phyloP scores from a whole-genome alignment of 2,888 invertebrate species.

The Melieria crassipennis region DNA sequence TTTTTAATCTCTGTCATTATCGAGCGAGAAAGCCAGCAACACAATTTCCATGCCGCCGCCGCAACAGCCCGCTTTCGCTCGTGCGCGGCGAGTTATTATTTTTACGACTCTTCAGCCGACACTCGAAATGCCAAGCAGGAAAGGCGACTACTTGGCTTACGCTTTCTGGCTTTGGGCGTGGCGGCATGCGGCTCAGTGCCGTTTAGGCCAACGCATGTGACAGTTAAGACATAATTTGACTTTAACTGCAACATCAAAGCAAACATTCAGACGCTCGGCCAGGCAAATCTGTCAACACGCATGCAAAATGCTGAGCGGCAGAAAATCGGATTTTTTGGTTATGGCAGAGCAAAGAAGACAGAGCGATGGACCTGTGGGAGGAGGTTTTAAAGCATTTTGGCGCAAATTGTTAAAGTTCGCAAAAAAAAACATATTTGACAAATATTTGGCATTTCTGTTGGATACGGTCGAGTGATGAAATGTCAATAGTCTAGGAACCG shows the following conservation, averaged over 20 bases:
- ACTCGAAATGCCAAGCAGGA: no score
- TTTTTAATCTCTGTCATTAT: slow-evolving; percentile 51
- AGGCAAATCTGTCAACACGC: slow-evolving; percentile 1
- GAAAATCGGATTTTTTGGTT: neutral
- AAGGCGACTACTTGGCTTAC: no score
- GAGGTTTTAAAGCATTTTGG: neutral
- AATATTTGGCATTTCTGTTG: no score
- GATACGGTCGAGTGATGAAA: no score
- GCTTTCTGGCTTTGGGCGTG: no score
- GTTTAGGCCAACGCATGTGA: neutral
- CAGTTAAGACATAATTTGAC: slow-evolving; percentile 16
- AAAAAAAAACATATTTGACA: no score
- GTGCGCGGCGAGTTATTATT: neutral
- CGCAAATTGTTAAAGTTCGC: neutral
- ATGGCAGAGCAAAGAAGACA: neutral
- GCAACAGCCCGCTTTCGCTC: neutral
- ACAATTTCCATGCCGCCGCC: slow-evolving; percentile 44
- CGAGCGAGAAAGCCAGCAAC: slow-evolving; percentile 43
- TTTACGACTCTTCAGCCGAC: slow-evolving; percentile 8
- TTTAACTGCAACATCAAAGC: slow-evolving; percentile 3
- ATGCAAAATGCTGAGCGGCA: neutral
- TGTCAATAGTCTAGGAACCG: no score
- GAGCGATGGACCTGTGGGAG: neutral
- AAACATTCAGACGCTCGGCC: neutral
- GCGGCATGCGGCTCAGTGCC: no score